Base-by-base conservation (phyloP, 2,797 vertebrate species). In the Aulostomus chinensis region DNA sequence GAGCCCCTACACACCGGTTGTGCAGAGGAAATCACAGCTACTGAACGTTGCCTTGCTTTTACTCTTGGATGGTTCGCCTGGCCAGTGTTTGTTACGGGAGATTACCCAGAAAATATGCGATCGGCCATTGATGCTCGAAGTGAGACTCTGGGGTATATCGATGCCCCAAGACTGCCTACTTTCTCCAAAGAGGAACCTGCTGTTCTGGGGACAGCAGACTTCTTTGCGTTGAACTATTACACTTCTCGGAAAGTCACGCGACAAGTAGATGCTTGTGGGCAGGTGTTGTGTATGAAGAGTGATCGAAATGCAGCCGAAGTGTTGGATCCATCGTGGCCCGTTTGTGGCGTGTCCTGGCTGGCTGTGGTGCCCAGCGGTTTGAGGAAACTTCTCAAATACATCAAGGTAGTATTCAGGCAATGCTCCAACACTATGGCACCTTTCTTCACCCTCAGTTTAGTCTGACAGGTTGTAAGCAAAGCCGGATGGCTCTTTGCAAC, bases 181-280 rank as follows among this genome's bases (percentile, higher is more conserved):
- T 93, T 94, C 79, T 91, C 86, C 7, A 56, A 88, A 7, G 80
- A 68, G 0, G 87, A 91, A 41, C 87, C 82, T 0, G 13, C 38
- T 1, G 56, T 93, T 58, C 67, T 91, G 59, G 90, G 90, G 53
- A 92, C 92, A 1, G 91, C 90, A 0, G 92, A 94, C 77, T 95
- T 94, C 62, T 95, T 95, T 59, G 89, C 91, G 1, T 49, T 95
- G 21, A 93, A 95, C 38, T 93, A 93, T 77, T 95, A 94, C 9
- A 93, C 90, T 0, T 83, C 92, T 32, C 77, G 89, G 9, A 91
- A 91, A 70, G 84, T 92, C 26, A 90, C n/a, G n/a, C n/a, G 54
- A 67, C 9, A 82, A 21, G 50, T 73, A 21, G 66, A 76, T 25
- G 78, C 64, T 4, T 9, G 39, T 6, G 14, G 46, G 14, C 22